Evolutionary conservation across 2,888 invertebrate species (phyloP).

Genomic region (Neuroscelio doddi): DNA sequence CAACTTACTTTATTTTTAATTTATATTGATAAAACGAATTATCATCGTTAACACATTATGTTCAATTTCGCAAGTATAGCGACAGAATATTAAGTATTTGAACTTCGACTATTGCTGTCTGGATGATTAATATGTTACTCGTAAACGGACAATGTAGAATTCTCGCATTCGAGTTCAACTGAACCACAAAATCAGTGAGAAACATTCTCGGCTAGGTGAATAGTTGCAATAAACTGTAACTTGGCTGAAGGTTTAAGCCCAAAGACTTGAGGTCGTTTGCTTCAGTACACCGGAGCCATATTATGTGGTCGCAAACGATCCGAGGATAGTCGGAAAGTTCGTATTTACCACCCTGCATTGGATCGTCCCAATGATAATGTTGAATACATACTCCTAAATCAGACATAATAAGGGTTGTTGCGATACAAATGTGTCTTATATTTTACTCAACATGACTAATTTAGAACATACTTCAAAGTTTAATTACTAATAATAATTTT

Average conservation of each 20-base stretch:
- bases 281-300: conserved; percentile 36
- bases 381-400: conserved; percentile 27
- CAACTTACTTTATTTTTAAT: too few relatives aligned
- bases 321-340: conserved; percentile 31
- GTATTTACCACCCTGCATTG: conserved; percentile 13
- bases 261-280: conserved; percentile 35
- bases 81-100: too few relatives aligned
- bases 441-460: conserved; percentile 25
- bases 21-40: too few relatives aligned
- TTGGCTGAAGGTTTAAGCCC: conserved; percentile 30
- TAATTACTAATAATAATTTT: too few relatives aligned
- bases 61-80: too few relatives aligned
- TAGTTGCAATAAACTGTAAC: conserved; percentile 45
- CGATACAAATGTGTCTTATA: conserved; percentile 11
- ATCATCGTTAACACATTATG: too few relatives aligned
- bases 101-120: too few relatives aligned
- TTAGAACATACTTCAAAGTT: too few relatives aligned
- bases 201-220: conserved; percentile 27
- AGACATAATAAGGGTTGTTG: conserved; percentile 19
- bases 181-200: conserved; percentile 33
- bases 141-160: background rate
- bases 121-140: too few relatives aligned
- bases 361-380: conserved; percentile 26
- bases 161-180: conserved; percentile 25
- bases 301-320: conserved; percentile 41